phyloP scores from a whole-genome alignment of 2,113 vertebrate genomes.

The Herpetotheres cachinnans region DNA sequence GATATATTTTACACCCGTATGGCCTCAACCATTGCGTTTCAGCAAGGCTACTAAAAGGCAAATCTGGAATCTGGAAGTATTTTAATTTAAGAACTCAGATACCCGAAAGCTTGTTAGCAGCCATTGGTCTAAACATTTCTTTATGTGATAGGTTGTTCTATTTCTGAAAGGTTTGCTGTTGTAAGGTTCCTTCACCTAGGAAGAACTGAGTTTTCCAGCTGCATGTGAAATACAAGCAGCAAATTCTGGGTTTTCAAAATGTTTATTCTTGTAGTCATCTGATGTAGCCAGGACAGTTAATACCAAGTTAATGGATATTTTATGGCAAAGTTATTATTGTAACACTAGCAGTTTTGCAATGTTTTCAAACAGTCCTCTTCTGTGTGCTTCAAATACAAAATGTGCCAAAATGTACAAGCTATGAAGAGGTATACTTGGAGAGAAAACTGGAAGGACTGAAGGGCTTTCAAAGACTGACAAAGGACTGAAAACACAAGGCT shows the following conservation, averaged over 20 bases:
- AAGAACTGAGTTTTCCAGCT: background rate
- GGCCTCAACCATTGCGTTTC: background rate
- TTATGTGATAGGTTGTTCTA: background rate
- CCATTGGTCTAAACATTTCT: background rate
- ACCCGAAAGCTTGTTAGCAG: background rate
- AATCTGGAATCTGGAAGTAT: background rate
- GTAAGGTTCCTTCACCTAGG: background rate
- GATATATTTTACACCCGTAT: background rate
- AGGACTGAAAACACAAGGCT: background rate
- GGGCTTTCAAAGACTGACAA: background rate
- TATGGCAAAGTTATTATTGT: constrained; percentile 29
- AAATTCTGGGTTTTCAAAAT: background rate
- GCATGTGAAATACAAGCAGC: background rate
- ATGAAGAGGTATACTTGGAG: background rate
- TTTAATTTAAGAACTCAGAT: background rate
- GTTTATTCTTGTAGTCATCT: background rate
- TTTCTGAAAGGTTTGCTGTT: background rate
- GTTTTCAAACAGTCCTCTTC: background rate
- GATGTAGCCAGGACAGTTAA: constrained; percentile 20
- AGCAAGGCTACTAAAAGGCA: background rate
- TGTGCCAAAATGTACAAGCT: constrained; percentile 7
- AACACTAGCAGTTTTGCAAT: constrained; percentile 7
- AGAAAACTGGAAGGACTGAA: background rate
- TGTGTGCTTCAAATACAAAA: background rate
- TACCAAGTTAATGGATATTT: constrained; percentile 43